Percentiles rank a stretch among this genome's conserved stretches.
These are phyloP conservation scores for Limanda limanda DNA, from an alignment of 2,113 vertebrate species.

Conservation along the genomic window DNA sequence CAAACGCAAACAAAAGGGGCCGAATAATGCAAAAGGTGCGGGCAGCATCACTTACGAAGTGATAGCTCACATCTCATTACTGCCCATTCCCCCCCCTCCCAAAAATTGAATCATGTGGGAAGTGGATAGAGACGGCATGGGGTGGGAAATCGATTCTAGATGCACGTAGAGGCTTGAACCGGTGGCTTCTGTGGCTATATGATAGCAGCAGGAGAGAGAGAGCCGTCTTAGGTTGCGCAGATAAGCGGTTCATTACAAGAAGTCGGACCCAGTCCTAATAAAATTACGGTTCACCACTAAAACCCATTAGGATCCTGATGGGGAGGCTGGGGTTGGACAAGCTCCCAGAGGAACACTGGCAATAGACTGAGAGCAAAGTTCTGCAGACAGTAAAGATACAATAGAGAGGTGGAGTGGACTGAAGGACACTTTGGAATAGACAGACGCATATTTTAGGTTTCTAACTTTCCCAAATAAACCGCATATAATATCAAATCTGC, in stretches of 20 bases:
- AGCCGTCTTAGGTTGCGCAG: conserved; percentile 68
- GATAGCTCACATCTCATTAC: conserved; percentile 70
- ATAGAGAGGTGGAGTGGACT: neutral
- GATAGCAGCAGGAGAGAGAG: conserved; percentile 62
- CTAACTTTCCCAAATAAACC: too few species aligned
- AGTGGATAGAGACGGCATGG: conserved; percentile 53
- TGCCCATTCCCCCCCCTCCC: conserved; percentile 14
- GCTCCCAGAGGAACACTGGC: conserved; percentile 26
- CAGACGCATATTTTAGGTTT: too few species aligned
- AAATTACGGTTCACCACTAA: conserved; percentile 68
- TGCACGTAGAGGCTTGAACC: conserved; percentile 40
- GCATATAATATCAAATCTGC: too few species aligned
- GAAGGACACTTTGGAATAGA: neutral
- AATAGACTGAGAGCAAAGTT: conserved; percentile 6
- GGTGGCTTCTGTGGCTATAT: conserved; percentile 64
- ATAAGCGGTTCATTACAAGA: conserved; percentile 73
- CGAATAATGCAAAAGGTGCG: conserved; percentile 50
- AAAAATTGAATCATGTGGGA: conserved; percentile 73
- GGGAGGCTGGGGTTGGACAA: conserved; percentile 21
- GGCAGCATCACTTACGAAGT: conserved; percentile 60
- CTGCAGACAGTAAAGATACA: conserved; percentile 4
- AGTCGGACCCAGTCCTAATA: conserved; percentile 58
- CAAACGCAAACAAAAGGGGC: conserved; percentile 21
- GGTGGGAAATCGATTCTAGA: conserved; percentile 65
- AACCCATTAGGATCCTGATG: conserved; percentile 58